Evolutionary conservation across 1,140 invertebrate genomes (phyloP).

Genomic region (Cydia amplana): DNA sequence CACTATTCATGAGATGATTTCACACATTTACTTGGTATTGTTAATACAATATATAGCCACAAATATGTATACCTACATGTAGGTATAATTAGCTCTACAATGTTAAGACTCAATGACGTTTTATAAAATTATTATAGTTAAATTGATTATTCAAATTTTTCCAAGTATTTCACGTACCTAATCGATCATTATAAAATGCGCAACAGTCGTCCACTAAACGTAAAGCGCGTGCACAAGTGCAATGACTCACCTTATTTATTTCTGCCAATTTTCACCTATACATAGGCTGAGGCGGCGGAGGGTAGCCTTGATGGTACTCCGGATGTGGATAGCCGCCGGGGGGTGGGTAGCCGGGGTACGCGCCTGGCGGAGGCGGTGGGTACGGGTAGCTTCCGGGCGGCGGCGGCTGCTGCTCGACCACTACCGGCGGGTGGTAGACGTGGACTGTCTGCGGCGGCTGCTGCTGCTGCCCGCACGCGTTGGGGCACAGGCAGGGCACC

Average conservation of each 20-base stretch:
- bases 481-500: conserved; percentile 67
- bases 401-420: conserved; percentile 54
- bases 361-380: conserved; percentile 48
- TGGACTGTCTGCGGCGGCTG: conserved; percentile 58
- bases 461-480: conserved; percentile 68
- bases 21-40: not conserved
- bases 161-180: not conserved
- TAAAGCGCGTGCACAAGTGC: not conserved
- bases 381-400: conserved; percentile 56
- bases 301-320: conserved; percentile 40
- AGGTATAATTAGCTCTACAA: not conserved
- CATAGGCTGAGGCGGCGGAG: conserved; percentile 37
- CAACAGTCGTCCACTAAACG: conserved; percentile 52
- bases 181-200: not conserved
- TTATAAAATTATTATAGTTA: too few relatives aligned
- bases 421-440: conserved; percentile 60
- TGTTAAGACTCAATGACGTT: not conserved
- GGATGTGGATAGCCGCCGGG: conserved; percentile 41
- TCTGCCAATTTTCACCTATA: conserved; percentile 48
- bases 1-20: not conserved
- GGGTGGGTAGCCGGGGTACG: conserved; percentile 47
- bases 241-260: conserved; percentile 56
- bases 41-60: not conserved
- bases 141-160: too few relatives aligned
- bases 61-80: too few relatives aligned